A percentile compares a stretch with the other conserved stretches of the same genome.
Evolutionary conservation across 2,797 vertebrate species (phyloP).

Genomic region (Podargus strigoides): DNA sequence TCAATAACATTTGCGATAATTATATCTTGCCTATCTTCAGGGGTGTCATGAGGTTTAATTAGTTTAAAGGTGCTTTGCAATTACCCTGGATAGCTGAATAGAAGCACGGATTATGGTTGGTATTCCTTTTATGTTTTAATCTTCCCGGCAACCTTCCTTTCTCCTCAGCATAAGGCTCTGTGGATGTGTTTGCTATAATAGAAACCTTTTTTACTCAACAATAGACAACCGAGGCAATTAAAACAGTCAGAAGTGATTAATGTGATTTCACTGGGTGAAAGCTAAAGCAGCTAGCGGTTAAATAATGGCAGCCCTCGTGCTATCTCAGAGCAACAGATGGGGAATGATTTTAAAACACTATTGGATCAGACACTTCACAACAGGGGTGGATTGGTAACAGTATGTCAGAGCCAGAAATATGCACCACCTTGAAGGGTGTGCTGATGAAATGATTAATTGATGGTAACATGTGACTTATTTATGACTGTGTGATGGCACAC

Average conservation of each 20-base stretch:
- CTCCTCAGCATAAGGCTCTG: background rate
- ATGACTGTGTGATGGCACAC: accelerated
- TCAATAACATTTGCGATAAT: background rate
- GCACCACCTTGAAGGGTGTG: background rate
- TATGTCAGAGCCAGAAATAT: background rate
- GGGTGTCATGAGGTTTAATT: background rate
- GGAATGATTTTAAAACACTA: slow-evolving; percentile 7
- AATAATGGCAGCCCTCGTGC: slow-evolving; percentile 20
- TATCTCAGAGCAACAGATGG: slow-evolving; percentile 58
- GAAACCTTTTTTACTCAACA: slow-evolving; percentile 22
- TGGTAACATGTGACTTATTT: background rate
- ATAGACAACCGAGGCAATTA: slow-evolving; percentile 23
- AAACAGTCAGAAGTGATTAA: slow-evolving; percentile 44
- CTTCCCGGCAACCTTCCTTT: background rate
- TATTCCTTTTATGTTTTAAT: background rate
- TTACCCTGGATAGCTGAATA: background rate
- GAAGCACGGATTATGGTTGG: background rate
- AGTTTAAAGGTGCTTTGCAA: background rate
- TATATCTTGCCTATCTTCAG: background rate
- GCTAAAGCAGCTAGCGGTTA: slow-evolving; percentile 20
- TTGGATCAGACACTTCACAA: background rate
- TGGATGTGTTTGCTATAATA: background rate
- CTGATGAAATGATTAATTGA: slow-evolving; percentile 38
- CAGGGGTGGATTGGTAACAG: slow-evolving; percentile 7
- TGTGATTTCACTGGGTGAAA: slow-evolving; percentile 39